phyloP scores from a whole-genome alignment of 2,113 vertebrate genomes.

The Lucifuga dentata region DNA sequence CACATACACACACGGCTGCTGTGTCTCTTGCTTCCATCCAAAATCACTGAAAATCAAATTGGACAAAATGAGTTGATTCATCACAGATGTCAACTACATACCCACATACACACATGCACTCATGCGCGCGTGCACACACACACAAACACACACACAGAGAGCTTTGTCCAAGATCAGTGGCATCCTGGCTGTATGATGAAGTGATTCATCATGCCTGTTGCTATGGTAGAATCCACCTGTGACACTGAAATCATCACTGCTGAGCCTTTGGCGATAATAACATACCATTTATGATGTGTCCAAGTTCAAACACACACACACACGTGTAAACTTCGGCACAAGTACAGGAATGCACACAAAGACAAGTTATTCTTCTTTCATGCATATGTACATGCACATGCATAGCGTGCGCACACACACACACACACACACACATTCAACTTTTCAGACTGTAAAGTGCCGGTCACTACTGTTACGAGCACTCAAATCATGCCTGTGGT shows the following conservation, averaged over 20 bases:
- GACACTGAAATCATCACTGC: not conserved
- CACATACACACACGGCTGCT: constrained; percentile 16
- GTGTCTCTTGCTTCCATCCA: constrained; percentile 12
- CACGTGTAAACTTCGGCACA: not conserved
- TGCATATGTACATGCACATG: constrained; percentile 12
- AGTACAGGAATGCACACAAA: constrained; percentile 10
- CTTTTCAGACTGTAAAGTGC: constrained; percentile 75
- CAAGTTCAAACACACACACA: constrained; percentile 5
- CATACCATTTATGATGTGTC: not conserved
- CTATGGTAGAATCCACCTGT: constrained; percentile 17
- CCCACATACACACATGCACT: not conserved
- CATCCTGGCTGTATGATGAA: constrained; percentile 12
- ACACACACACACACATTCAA: constrained; percentile 34
- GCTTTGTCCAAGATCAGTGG: constrained; percentile 17
- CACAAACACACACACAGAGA: not conserved
- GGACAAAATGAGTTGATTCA: constrained; percentile 51
- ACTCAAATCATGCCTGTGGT: constrained; percentile 84
- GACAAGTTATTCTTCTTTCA: constrained; percentile 66
- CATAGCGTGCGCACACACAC: constrained; percentile 29
- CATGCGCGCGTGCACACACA: not conserved
- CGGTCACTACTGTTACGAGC: constrained; percentile 75
- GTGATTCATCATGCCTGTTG: constrained; percentile 11
- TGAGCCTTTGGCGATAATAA: constrained; percentile 4
- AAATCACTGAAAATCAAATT: constrained; percentile 54
- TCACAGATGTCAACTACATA: constrained; percentile 33